These are phyloP conservation scores for Stenolophus ochropezus DNA, from an alignment of 2,888 invertebrate genomes.

Conservation along the genomic window DNA sequence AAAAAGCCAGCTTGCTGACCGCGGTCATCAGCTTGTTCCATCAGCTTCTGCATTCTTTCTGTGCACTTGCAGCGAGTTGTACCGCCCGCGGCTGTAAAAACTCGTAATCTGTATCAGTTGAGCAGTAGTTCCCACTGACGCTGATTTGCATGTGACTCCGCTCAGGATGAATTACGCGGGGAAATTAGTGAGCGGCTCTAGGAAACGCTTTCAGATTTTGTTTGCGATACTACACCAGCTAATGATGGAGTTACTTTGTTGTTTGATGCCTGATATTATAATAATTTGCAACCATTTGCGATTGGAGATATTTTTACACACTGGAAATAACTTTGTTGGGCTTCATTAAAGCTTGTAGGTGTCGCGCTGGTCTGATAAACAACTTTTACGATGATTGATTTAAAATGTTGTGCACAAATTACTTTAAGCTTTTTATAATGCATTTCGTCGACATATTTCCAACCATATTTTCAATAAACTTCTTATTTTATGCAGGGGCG, in stretches of 20 bases:
- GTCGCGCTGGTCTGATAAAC: background rate
- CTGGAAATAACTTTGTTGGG: background rate
- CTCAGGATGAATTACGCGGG: constrained; percentile 17
- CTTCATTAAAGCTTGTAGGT: background rate
- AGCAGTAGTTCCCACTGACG: background rate
- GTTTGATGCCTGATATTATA: constrained; percentile 8
- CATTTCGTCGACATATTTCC: too few species aligned
- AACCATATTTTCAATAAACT: too few species aligned
- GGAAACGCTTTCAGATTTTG: constrained; percentile 29
- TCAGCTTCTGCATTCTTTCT: constrained; percentile 19
- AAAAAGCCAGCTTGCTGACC: constrained; percentile 11
- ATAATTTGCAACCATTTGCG: background rate
- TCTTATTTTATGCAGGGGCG: too few species aligned
- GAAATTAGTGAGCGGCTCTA: constrained; percentile 40
- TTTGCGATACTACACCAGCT: background rate
- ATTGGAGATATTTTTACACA: background rate
- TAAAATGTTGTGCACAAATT: too few species aligned
- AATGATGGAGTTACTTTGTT: constrained; percentile 32
- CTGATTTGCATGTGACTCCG: constrained; percentile 26
- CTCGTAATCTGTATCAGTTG: constrained; percentile 12
- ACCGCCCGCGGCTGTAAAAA: constrained; percentile 8
- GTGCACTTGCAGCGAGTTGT: constrained; percentile 16
- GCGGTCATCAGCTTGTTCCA: constrained; percentile 7
- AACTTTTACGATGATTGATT: background rate
- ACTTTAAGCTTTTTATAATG: too few species aligned